Conservation (phyloP, 2,113 vertebrate species). For the Triplophysa tibetana region DNA sequence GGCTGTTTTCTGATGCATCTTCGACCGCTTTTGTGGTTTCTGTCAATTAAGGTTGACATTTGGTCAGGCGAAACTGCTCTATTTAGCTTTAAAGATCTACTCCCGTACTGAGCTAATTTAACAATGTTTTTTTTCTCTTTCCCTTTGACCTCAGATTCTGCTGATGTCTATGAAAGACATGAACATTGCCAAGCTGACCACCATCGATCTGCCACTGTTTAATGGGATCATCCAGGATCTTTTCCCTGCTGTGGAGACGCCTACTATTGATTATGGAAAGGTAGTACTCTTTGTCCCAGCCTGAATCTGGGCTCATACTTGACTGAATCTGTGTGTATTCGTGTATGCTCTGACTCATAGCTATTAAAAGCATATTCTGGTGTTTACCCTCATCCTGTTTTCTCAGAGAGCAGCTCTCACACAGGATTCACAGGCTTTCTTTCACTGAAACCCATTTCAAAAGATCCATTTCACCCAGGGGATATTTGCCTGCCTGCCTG, state of each 20-base stretch:
- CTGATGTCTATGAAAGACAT: constrained; percentile 88
- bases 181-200: constrained; percentile 85
- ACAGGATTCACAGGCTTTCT: not conserved
- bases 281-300: constrained; percentile 56
- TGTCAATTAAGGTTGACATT: constrained; percentile 30
- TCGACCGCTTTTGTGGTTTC: not conserved
- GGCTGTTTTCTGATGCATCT: constrained; percentile 8
- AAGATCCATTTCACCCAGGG: constrained; percentile 12
- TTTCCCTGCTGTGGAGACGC: constrained; percentile 79
- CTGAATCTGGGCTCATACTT: not conserved
- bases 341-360: constrained; percentile 28
- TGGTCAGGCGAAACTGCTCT: constrained; percentile 11
- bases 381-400: constrained; percentile 12
- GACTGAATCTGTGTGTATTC: constrained; percentile 16
- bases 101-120: not conserved
- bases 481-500: constrained; percentile 1
- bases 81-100: constrained; percentile 18
- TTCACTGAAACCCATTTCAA: not conserved
- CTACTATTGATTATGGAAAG: constrained; percentile 77
- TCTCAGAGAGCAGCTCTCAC: constrained; percentile 5
- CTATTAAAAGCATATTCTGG: constrained; percentile 22
- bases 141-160: constrained; percentile 72
- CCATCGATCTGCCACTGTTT: constrained; percentile 81
- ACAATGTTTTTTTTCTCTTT: not conserved
- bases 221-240: constrained; percentile 83